Conservation (phyloP, 1,140 invertebrate genomes). For the Papilio helenus region DNA sequence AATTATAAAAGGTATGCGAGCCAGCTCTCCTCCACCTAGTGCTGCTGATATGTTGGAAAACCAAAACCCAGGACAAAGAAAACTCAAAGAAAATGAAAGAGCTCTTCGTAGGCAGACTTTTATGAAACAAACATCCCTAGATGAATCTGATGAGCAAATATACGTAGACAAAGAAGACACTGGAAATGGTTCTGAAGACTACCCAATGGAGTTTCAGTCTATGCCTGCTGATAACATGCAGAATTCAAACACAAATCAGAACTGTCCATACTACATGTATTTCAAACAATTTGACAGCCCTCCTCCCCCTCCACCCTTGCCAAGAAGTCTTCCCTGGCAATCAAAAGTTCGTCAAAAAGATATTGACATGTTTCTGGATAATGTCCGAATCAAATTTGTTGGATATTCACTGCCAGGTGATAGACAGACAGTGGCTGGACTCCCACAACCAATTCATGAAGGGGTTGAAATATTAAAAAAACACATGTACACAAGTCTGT, state of each 20-base stretch:
- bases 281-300: conserved; percentile 78
- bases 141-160: conserved; percentile 89
- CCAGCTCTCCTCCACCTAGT: conserved; percentile 96
- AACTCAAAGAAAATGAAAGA: conserved; percentile 77
- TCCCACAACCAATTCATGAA: conserved; percentile 97
- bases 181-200: conserved; percentile 79
- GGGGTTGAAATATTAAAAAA: conserved; percentile 95
- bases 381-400: conserved; percentile 96
- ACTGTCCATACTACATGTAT: conserved; percentile 75
- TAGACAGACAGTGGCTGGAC: conserved; percentile 93
- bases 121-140: conserved; percentile 96
- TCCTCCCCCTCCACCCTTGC: conserved; percentile 81
- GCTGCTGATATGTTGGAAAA: conserved; percentile 95
- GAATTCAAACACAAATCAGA: conserved; percentile 63
- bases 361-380: conserved; percentile 95
- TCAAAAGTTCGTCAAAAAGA: conserved; percentile 98
- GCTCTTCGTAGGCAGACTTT: conserved; percentile 86
- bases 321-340: conserved; percentile 93
- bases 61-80: conserved; percentile 90
- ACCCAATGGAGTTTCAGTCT: conserved; percentile 77
- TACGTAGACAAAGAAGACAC: conserved; percentile 88
- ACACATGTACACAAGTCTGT: conserved; percentile 92
- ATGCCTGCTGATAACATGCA: conserved; percentile 67
- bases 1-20: conserved; percentile 95
- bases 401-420: conserved; percentile 95